Evolutionary conservation across 2,888 invertebrate species (phyloP).

Genomic region (Papilio demoleus): DNA sequence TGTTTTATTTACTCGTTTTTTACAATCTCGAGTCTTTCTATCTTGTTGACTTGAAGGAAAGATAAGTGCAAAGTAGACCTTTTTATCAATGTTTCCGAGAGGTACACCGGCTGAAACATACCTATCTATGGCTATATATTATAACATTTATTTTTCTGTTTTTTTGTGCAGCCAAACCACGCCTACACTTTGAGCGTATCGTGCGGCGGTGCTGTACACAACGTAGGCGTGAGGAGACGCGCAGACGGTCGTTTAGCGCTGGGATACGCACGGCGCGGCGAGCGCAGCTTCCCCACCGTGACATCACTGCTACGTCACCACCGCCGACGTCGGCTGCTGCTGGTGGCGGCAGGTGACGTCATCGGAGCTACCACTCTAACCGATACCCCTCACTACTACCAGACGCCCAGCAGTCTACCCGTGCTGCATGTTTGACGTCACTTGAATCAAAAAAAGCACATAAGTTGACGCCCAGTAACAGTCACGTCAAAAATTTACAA

Average conservation of each 20-base stretch:
- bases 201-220: slow-evolving; percentile 80
- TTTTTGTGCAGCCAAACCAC: slow-evolving; percentile 64
- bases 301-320: slow-evolving; percentile 82
- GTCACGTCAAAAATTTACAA: too few species aligned
- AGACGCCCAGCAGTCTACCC: slow-evolving; percentile 71
- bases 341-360: slow-evolving; percentile 78
- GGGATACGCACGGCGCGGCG: slow-evolving; percentile 80
- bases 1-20: slow-evolving; percentile 34
- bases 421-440: slow-evolving; percentile 43
- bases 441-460: too few species aligned
- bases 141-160: too few species aligned
- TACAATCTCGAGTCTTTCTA: neutral
- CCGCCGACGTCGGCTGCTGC: slow-evolving; percentile 77
- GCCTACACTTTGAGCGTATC: slow-evolving; percentile 82
- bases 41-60: neutral
- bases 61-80: neutral
- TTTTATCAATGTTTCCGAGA: too few species aligned
- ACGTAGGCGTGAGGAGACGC: slow-evolving; percentile 81
- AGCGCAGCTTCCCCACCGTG: slow-evolving; percentile 79
- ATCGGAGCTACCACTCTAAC: slow-evolving; percentile 79
- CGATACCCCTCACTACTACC: slow-evolving; percentile 73
- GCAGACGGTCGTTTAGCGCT: slow-evolving; percentile 81
- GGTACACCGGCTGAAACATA: too few species aligned
- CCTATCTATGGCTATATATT: too few species aligned
- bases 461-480: too few species aligned